Conservation (phyloP, 2,113 vertebrate species). For the Eolophus roseicapilla region DNA sequence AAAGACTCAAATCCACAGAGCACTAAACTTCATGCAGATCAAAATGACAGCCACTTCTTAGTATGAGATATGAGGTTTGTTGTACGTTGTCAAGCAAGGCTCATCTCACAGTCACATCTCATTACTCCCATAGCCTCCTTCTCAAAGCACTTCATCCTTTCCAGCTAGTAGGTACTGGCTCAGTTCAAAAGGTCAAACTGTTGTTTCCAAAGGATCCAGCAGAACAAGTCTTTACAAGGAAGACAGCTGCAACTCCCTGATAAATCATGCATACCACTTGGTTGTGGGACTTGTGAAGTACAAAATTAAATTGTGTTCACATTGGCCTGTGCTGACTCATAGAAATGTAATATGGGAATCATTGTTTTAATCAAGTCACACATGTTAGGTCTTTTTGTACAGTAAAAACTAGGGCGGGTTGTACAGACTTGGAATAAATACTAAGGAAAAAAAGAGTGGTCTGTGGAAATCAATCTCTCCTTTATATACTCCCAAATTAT, state of each 20-base stretch:
- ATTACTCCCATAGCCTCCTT: slow-evolving; percentile 37
- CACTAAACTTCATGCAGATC: slow-evolving; percentile 35
- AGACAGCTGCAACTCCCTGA: slow-evolving; percentile 3
- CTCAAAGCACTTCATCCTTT: slow-evolving; percentile 30
- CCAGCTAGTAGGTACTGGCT: slow-evolving; percentile 6
- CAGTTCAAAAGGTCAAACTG: slow-evolving; percentile 60
- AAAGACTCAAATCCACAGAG: background rate
- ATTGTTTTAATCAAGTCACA: slow-evolving; percentile 24
- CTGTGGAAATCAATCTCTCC: slow-evolving; percentile 67
- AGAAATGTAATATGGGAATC: slow-evolving; percentile 19
- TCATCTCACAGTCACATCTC: slow-evolving; percentile 61
- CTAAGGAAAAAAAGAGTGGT: slow-evolving; percentile 32
- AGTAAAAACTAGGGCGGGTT: slow-evolving; percentile 6
- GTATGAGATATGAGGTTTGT: slow-evolving; percentile 40
- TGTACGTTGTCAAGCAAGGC: slow-evolving; percentile 46
- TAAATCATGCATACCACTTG: background rate
- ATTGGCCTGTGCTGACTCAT: background rate
- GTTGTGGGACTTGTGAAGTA: background rate
- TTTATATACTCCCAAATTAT: slow-evolving; percentile 72
- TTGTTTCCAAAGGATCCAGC: slow-evolving; percentile 59
- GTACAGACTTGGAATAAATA: slow-evolving; percentile 33
- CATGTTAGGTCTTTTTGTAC: background rate
- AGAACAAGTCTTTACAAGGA: slow-evolving; percentile 54
- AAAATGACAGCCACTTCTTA: slow-evolving; percentile 40
- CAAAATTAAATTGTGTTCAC: background rate